A percentile compares a stretch with the other conserved stretches of the same genome.
These are phyloP conservation scores for Drosophila sproati DNA, from an alignment of 1,140 invertebrate genomes.

Conservation along the genomic window DNA sequence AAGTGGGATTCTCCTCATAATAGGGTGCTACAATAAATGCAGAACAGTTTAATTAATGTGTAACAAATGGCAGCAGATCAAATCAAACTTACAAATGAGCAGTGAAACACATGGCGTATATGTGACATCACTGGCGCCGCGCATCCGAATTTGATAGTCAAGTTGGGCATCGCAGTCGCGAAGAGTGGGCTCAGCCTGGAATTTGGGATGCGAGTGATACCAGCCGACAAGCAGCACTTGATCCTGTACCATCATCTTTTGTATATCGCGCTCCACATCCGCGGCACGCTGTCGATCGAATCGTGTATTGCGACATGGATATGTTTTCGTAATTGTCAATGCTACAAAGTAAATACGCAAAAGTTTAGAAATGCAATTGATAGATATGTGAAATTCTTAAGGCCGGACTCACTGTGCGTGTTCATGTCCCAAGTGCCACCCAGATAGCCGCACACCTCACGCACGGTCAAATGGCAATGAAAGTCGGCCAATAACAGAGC, in stretches of 20 bases:
- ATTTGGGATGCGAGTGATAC: conserved; percentile 98
- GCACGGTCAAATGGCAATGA: conserved; percentile 96
- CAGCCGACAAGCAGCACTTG: conserved; percentile 94
- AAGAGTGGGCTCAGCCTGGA: conserved; percentile 94
- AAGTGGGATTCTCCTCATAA: conserved; percentile 90
- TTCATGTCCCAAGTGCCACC: conserved; percentile 97
- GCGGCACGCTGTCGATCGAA: conserved; percentile 90
- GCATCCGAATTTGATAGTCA: conserved; percentile 97
- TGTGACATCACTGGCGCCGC: conserved; percentile 93
- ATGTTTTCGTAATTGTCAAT: conserved; percentile 94
- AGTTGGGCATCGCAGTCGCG: conserved; percentile 96
- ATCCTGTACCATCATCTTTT: conserved; percentile 91
- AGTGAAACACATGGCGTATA: conserved; percentile 97
- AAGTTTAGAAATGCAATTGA: not conserved
- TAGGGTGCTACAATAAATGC: conserved; percentile 91
- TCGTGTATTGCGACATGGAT: conserved; percentile 93
- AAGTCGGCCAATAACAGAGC: conserved; percentile 95
- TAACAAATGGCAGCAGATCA: not conserved
- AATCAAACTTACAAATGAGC: conserved; percentile 92
- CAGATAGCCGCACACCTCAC: conserved; percentile 97
- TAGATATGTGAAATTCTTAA: not conserved
- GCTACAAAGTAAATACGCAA: conserved; percentile 86
- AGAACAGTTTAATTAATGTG: conserved; percentile 44
- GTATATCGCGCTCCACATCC: conserved; percentile 92
- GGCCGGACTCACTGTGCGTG: conserved; percentile 92